Conservation (phyloP, 1,140 invertebrate genomes). For the Zaprionus inermis region DNA sequence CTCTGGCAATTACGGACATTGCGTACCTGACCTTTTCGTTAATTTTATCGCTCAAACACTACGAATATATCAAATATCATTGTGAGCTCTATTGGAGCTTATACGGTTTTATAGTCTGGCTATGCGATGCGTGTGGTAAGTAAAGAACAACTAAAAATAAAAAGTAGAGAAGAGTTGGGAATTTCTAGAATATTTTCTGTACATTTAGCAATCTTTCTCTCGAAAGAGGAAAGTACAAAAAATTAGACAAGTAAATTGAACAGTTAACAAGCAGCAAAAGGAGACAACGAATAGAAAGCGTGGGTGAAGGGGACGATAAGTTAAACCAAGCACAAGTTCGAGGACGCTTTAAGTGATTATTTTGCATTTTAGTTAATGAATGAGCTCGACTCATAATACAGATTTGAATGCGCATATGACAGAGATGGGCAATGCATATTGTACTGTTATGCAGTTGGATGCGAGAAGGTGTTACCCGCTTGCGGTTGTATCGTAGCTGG, state of each 20-base stretch:
- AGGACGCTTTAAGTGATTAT: not conserved
- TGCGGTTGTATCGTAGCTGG: not conserved
- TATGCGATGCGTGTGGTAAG: constrained; percentile 77
- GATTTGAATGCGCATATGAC: not conserved
- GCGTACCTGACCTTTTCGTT: constrained; percentile 89
- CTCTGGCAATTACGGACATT: constrained; percentile 89
- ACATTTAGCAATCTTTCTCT: not conserved
- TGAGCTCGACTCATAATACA: not conserved
- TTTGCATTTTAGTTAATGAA: constrained; percentile 16
- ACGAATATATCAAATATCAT: constrained; percentile 85
- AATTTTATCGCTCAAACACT: constrained; percentile 88
- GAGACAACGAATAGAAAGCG: not conserved
- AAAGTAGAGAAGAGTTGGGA: not conserved
- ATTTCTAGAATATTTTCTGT: not conserved
- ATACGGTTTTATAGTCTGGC: constrained; percentile 73
- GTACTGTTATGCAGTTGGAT: not conserved
- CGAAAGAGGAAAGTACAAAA: constrained; percentile 3
- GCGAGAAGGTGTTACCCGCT: not conserved
- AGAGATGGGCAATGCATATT: not conserved
- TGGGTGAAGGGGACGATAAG: no score
- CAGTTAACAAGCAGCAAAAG: constrained; percentile 7
- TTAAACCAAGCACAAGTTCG: no score
- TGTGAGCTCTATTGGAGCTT: constrained; percentile 66
- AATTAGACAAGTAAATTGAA: constrained; percentile 32
- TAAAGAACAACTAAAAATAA: constrained; percentile 1